A percentile compares a stretch with the other conserved stretches of the same genome.
Evolutionary conservation across 2,888 invertebrate genomes (phyloP).

Genomic region (Serripes groenlandicus): DNA sequence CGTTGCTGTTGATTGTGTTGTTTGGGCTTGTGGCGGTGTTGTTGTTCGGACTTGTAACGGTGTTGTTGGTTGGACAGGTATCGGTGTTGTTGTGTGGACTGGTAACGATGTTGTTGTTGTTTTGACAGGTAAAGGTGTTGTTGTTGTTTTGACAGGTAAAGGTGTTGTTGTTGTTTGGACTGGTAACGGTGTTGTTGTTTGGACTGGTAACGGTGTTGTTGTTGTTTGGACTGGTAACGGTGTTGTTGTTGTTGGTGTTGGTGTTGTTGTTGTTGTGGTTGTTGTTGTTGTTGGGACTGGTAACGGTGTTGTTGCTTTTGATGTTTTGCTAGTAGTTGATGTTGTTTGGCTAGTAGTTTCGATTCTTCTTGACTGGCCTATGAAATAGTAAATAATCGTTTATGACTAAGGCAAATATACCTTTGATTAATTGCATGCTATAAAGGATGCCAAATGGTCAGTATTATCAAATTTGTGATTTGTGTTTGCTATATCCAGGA

Average conservation of each 20-base stretch:
- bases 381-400: no score
- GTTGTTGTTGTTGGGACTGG: neutral
- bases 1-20: conserved; percentile 9
- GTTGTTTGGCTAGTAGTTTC: no score
- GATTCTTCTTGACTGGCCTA: no score
- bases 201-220: neutral
- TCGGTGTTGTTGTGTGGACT: no score
- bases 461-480: no score
- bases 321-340: neutral
- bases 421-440: no score
- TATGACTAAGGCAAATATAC: no score
- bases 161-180: neutral
- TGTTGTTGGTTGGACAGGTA: no score
- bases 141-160: neutral
- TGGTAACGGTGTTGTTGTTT: neutral
- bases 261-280: conserved; percentile 2
- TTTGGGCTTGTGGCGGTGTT: neutral
- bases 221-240: neutral
- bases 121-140: neutral
- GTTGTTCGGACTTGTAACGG: neutral
- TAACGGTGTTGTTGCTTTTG: neutral
- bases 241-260: neutral
- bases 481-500: no score
- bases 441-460: no score
- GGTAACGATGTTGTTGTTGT: neutral